A percentile compares a stretch with the other conserved stretches of the same genome.
phyloP scores from a whole-genome alignment of 1,140 invertebrate genomes.

The Anadara kagoshimensis region DNA sequence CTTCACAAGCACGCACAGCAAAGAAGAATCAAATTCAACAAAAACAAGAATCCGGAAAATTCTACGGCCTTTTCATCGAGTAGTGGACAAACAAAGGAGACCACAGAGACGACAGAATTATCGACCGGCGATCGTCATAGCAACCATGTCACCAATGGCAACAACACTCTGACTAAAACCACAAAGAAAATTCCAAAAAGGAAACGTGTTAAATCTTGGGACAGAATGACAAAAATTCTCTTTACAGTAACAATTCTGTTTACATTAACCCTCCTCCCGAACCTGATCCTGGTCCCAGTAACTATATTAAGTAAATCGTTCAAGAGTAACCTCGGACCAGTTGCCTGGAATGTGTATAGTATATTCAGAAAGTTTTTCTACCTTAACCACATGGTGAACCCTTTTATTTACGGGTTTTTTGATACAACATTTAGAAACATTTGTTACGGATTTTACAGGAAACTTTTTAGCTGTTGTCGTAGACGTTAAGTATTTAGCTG shows the following conservation, averaged over 20 bases:
- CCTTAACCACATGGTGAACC: slow-evolving; percentile 25
- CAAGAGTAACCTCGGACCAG: neutral
- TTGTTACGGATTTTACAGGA: no score
- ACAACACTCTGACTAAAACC: no score
- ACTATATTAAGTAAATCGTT: slow-evolving; percentile 10
- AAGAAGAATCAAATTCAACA: no score
- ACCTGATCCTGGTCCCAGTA: slow-evolving; percentile 10
- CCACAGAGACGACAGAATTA: no score
- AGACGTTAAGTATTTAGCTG: no score
- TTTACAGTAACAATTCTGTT: slow-evolving; percentile 21
- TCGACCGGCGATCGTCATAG: no score
- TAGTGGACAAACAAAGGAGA: no score
- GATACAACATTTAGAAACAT: slow-evolving; percentile 15
- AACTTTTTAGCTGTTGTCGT: no score
- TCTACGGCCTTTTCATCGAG: no score
- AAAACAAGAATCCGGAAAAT: no score
- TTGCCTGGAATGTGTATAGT: slow-evolving; percentile 1
- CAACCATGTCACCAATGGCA: no score
- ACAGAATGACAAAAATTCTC: slow-evolving; percentile 22
- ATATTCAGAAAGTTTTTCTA: slow-evolving; percentile 8
- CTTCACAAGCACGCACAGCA: no score
- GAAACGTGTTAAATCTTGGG: neutral
- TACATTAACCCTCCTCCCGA: slow-evolving; percentile 13
- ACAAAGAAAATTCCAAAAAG: neutral
- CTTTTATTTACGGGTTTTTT: slow-evolving; percentile 16